These are phyloP conservation scores for Lagorchestes hirsutus DNA, from an alignment of 2,797 vertebrate genomes.

Conservation along the genomic window DNA sequence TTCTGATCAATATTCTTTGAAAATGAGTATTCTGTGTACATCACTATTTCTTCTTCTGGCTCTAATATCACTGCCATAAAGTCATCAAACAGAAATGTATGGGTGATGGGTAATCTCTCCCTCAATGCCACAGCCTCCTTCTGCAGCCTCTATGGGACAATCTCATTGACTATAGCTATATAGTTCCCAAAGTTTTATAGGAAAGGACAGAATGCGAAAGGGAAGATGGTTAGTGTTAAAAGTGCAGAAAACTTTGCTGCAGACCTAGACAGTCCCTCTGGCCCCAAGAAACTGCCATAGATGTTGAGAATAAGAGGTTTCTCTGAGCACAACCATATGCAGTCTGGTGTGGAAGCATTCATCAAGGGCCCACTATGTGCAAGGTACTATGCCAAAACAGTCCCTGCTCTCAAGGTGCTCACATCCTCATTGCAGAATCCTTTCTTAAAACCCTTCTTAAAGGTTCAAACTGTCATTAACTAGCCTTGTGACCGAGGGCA, in stretches of 20 bases:
- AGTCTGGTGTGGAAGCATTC: neutral
- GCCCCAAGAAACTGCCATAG: neutral
- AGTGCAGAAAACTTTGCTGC: neutral
- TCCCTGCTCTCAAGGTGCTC: neutral
- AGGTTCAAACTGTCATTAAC: neutral
- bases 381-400: neutral
- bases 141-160: neutral
- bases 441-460: neutral
- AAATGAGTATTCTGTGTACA: slow-evolving; percentile 27
- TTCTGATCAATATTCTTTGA: slow-evolving; percentile 14
- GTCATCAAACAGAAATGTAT: neutral
- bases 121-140: neutral
- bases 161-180: neutral
- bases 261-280: neutral
- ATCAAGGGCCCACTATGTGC: neutral
- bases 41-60: neutral
- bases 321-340: neutral
- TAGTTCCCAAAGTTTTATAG: neutral
- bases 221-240: neutral
- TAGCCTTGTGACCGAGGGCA: neutral
- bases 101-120: neutral
- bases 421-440: neutral
- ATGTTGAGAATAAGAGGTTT: neutral
- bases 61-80: slow-evolving; percentile 32
- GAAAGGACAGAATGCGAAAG: neutral